Conservation (phyloP, 2,888 invertebrate species). For the Plebejus anna region DNA sequence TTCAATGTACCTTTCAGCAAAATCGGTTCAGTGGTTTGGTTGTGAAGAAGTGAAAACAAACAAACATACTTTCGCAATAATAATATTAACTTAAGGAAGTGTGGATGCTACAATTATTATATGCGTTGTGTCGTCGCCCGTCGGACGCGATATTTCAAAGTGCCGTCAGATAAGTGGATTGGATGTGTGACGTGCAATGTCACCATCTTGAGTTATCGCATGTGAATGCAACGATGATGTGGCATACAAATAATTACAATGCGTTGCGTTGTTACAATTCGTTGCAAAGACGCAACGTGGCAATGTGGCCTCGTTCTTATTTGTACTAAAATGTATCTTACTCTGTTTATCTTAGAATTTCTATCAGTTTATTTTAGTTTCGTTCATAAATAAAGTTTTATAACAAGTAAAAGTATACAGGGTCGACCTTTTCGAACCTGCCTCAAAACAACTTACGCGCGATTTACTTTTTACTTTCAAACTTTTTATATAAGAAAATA, state of each 20-base stretch:
- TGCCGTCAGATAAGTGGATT: too few species aligned
- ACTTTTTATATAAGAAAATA: neutral
- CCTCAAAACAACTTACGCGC: neutral
- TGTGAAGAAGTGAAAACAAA: too few species aligned
- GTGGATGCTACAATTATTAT: too few species aligned
- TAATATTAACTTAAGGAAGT: too few species aligned
- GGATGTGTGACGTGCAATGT: too few species aligned
- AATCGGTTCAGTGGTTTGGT: too few species aligned
- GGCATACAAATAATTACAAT: neutral
- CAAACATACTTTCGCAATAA: too few species aligned
- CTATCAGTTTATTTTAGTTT: neutral
- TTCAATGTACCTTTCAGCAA: too few species aligned
- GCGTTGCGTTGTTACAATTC: neutral
- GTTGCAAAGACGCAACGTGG: too few species aligned
- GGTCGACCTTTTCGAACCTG: conserved; percentile 7
- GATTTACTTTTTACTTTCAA: conserved; percentile 10
- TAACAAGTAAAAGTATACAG: neutral
- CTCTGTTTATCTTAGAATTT: neutral
- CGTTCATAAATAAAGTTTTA: conserved; percentile 1
- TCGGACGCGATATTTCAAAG: too few species aligned
- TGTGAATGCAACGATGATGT: neutral
- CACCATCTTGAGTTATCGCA: too few species aligned
- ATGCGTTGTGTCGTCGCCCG: too few species aligned
- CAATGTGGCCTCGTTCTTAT: neutral
- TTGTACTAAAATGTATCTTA: neutral